These are phyloP conservation scores for Drosophila kambysellisi DNA, from an alignment of 2,888 invertebrate species.

Conservation along the genomic window DNA sequence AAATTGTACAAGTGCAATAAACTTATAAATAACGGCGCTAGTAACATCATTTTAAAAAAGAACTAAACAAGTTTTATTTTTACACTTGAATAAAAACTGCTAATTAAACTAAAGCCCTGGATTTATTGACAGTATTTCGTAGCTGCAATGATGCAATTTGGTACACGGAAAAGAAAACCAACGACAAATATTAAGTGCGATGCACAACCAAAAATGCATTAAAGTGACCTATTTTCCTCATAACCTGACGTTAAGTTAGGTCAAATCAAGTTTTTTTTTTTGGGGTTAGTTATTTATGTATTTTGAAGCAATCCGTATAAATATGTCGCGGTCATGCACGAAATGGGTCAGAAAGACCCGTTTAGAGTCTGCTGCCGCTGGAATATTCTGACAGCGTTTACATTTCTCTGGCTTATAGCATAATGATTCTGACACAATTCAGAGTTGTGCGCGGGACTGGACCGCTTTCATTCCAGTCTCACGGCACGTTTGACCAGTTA, in stretches of 20 bases:
- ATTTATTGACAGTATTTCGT: not conserved
- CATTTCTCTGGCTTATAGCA: constrained; percentile 30
- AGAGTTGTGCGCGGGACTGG: constrained; percentile 23
- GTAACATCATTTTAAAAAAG: not conserved
- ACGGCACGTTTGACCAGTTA: constrained; percentile 51
- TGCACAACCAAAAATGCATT: not conserved
- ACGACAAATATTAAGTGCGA: constrained; percentile 1
- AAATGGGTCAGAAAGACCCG: constrained; percentile 65
- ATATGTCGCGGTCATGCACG: constrained; percentile 30
- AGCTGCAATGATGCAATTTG: not conserved
- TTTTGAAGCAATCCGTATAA: constrained; percentile 33
- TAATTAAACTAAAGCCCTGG: not conserved
- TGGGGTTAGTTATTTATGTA: constrained; percentile 25
- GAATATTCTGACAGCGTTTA: constrained; percentile 45
- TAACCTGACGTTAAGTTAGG: constrained; percentile 27
- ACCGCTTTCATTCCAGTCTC: constrained; percentile 64
- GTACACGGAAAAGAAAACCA: not conserved
- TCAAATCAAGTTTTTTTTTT: constrained; percentile 38
- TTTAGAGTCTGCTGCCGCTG: constrained; percentile 35
- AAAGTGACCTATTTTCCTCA: constrained; percentile 35
- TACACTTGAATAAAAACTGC: not conserved
- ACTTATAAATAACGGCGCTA: not conserved
- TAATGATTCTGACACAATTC: constrained; percentile 63
- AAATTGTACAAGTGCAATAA: not conserved
- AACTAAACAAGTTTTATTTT: not conserved